phyloP scores from a whole-genome alignment of 2,888 invertebrate species.

The Thereva nobilitata region DNA sequence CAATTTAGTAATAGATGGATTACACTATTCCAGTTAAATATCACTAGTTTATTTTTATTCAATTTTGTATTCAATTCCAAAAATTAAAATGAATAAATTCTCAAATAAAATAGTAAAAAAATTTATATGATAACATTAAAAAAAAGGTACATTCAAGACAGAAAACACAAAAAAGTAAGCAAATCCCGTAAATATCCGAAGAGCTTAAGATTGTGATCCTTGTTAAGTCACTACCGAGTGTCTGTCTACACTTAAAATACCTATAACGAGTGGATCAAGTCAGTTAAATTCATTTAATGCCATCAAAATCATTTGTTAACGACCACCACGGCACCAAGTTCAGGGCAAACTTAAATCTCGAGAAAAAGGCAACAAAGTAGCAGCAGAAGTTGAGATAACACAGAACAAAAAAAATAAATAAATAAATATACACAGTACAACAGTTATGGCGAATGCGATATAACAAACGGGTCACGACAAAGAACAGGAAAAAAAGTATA shows the following conservation, averaged over 20 bases:
- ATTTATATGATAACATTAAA: slow-evolving; percentile 23
- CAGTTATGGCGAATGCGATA: slow-evolving; percentile 12
- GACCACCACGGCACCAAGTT: slow-evolving; percentile 28
- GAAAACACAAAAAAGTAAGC: slow-evolving; percentile 22
- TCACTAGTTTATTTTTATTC: too few species aligned
- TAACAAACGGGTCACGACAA: slow-evolving; percentile 25
- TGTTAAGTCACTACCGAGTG: slow-evolving; percentile 43
- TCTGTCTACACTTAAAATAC: slow-evolving; percentile 37
- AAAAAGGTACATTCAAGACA: slow-evolving; percentile 20
- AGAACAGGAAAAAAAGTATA: slow-evolving; percentile 29
- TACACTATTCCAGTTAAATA: too few species aligned
- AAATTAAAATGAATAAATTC: slow-evolving; percentile 25
- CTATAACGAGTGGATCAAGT: slow-evolving; percentile 40
- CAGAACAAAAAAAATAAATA: slow-evolving; percentile 15
- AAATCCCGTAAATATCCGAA: slow-evolving; percentile 34
- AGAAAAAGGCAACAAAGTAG: slow-evolving; percentile 16
- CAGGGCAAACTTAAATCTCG: slow-evolving; percentile 9
- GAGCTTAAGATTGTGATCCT: slow-evolving; percentile 40
- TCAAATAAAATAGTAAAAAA: slow-evolving; percentile 7
- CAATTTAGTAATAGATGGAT: not conserved
- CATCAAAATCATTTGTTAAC: slow-evolving; percentile 42
- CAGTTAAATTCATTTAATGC: slow-evolving; percentile 42
- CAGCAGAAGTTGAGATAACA: slow-evolving; percentile 7
- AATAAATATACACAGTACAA: slow-evolving; percentile 6
- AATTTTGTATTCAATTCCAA: too few species aligned